Base-by-base conservation (phyloP, 2,888 invertebrate genomes). In the Eupsilia transversa region DNA sequence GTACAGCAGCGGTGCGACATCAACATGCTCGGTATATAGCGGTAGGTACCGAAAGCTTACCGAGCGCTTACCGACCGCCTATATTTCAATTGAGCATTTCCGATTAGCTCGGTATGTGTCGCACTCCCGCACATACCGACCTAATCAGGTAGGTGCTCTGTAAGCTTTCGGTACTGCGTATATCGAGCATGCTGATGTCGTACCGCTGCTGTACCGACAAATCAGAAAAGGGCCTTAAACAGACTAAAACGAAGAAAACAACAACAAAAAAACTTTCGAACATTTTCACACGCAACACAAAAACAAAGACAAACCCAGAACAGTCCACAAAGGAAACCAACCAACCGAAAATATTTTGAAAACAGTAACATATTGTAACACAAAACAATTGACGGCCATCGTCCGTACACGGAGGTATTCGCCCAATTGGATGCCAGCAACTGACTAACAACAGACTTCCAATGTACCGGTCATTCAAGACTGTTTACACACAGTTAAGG, bases 401-500 rank as follows among this genome's bases (percentile, higher is more conserved):
- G 0, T 70, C 57, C 33, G 33, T 23, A 56, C 14, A 57, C 23
- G 41, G 65, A 60, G 63, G 23, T 68, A 49, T 59, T 74, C 57
- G 41, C 52, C 69, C 65, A 74, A 80, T 74, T 59, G 61, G 27
- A 79, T 52, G 63, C 27, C 49, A 80, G n/a, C 20, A 54, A 69
- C 20, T 33, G 46, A 61, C 60, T 60, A 61, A 61, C 74, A 74
- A 56, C n/a, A n/a, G 30, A 38, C 9, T 38, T 54, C 23, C 54
- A 38, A 72, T 56, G 23, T 33, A n/a, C 43, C 14, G 17, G 1
- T 14, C 27, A 46, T 69, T 69, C 57, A 69, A 66, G 73, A 57
- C 68, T 66, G 80, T 80, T 80, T 84, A 80, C 81, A 66, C 46
- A 54, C 57, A 66, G 52, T 80, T 69, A 49, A 61, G 74, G 56